Conservation (phyloP, 2,113 vertebrate species). For the Aphelocoma coerulescens region DNA sequence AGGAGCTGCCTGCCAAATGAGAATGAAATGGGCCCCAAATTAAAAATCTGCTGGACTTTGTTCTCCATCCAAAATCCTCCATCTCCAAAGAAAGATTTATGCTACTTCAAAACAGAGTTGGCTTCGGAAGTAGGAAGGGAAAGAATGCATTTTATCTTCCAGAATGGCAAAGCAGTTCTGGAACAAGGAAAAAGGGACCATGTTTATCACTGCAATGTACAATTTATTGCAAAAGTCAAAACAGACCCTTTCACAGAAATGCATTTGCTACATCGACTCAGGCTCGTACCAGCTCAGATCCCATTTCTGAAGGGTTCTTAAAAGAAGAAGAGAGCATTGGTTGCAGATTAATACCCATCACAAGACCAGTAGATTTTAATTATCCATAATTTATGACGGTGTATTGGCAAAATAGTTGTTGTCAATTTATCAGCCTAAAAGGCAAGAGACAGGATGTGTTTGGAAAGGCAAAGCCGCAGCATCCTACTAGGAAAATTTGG, state of each 20-base stretch:
- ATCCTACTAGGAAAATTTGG: background rate
- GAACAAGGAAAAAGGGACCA: background rate
- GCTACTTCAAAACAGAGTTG: background rate
- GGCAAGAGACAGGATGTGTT: background rate
- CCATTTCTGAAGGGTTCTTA: slow-evolving; percentile 55
- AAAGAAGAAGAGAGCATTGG: background rate
- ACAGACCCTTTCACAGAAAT: slow-evolving; percentile 18
- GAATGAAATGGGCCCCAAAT: background rate
- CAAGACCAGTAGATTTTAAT: slow-evolving; percentile 28
- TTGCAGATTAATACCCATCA: slow-evolving; percentile 37
- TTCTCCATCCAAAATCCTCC: background rate
- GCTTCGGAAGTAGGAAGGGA: slow-evolving; percentile 3
- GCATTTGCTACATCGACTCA: slow-evolving; percentile 9
- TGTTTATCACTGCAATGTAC: slow-evolving; percentile 25
- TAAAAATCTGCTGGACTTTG: slow-evolving; percentile 31
- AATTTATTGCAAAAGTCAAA: slow-evolving; percentile 45
- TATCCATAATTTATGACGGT: slow-evolving; percentile 25
- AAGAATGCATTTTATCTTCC: slow-evolving; percentile 22
- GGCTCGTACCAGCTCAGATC: slow-evolving; percentile 12
- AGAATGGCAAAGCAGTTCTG: slow-evolving; percentile 6
- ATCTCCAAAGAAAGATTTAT: slow-evolving; percentile 24
- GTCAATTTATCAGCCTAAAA: background rate
- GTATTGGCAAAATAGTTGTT: background rate
- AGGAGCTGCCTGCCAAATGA: slow-evolving; percentile 25
- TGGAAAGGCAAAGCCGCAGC: background rate